A percentile compares a stretch with the other conserved stretches of the same genome.
phyloP scores from a whole-genome alignment of 2,888 invertebrate genomes.

The Cerceris ruficornis region DNA sequence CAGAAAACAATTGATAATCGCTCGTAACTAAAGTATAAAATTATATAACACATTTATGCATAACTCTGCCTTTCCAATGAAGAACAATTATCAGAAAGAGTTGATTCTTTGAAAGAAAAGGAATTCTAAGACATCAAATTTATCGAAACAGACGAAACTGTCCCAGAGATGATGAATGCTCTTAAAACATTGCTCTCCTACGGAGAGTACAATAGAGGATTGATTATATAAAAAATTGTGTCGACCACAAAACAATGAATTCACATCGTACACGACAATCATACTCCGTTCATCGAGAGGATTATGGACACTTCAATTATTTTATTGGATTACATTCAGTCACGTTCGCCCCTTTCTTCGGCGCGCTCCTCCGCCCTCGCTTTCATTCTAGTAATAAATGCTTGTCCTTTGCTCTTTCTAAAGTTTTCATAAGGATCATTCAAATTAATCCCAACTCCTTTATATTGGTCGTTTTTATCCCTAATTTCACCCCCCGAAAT shows the following conservation, averaged over 20 bases:
- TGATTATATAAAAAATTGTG: conserved; percentile 27
- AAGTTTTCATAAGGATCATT: conserved; percentile 99
- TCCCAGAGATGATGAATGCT: conserved; percentile 9
- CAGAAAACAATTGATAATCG: conserved; percentile 31
- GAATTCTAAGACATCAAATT: conserved; percentile 8
- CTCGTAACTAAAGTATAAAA: conserved; percentile 36
- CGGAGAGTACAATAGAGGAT: conserved; percentile 12
- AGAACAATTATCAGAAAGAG: conserved; percentile 20
- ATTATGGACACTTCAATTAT: conserved; percentile 40
- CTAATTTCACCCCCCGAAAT: conserved; percentile 95
- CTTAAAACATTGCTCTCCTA: conserved; percentile 29
- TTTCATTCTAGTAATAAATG: conserved; percentile 97
- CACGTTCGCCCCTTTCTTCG: conserved; percentile 82
- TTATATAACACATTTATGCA: conserved; percentile 14
- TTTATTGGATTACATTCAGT: conserved; percentile 65
- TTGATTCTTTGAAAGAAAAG: conserved; percentile 1
- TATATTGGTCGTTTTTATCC: conserved; percentile 96
- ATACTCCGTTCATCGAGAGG: conserved; percentile 31
- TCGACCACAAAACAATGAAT: conserved; percentile 37
- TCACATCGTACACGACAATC: conserved; percentile 36
- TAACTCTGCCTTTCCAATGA: conserved; percentile 32
- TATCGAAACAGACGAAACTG: conserved; percentile 1
- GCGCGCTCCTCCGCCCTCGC: conserved; percentile 91
- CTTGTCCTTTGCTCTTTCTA: conserved; percentile 97
- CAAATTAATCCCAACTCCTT: conserved; percentile 95